Evolutionary conservation across 1,140 invertebrate species (phyloP).

Genomic region (Drosophila jambulina): DNA sequence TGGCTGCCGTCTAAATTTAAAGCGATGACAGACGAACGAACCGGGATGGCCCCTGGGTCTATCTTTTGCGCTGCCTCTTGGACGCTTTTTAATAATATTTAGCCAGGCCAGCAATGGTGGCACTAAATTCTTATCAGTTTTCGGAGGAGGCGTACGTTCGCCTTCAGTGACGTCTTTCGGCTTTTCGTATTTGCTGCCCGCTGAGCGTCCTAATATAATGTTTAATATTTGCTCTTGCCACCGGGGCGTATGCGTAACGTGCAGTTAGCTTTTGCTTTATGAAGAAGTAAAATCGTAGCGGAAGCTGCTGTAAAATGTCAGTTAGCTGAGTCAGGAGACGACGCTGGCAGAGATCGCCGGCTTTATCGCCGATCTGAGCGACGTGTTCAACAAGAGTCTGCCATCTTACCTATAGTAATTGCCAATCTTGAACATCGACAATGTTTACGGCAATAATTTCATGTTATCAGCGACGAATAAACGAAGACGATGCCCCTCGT

Average conservation of each 20-base stretch:
- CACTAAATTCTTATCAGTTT: slow-evolving; percentile 59
- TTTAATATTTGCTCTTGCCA: slow-evolving; percentile 58
- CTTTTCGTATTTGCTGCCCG: slow-evolving; percentile 46
- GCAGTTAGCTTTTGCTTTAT: slow-evolving; percentile 9
- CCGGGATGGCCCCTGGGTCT: slow-evolving; percentile 41
- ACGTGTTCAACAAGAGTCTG: slow-evolving; percentile 29
- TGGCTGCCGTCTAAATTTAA: slow-evolving; percentile 62
- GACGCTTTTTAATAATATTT: slow-evolving; percentile 19
- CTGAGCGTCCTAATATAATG: slow-evolving; percentile 24
- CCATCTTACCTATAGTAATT: slow-evolving; percentile 46
- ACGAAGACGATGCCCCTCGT: not conserved
- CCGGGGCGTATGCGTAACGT: slow-evolving; percentile 64
- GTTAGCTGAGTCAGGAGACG: slow-evolving; percentile 48
- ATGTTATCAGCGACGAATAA: slow-evolving; percentile 37
- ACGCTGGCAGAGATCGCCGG: not conserved
- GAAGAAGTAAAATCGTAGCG: slow-evolving; percentile 26
- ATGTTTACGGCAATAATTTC: slow-evolving; percentile 50
- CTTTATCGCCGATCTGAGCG: slow-evolving; percentile 28
- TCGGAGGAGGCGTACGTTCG: slow-evolving; percentile 44
- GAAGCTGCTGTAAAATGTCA: slow-evolving; percentile 64
- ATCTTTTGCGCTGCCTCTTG: slow-evolving; percentile 26
- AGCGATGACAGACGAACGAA: slow-evolving; percentile 47
- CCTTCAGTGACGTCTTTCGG: slow-evolving; percentile 65
- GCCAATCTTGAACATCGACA: slow-evolving; percentile 41
- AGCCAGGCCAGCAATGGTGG: slow-evolving; percentile 31